Percentiles rank a stretch among this genome's conserved stretches.
Conservation (phyloP, 2,113 vertebrate species). For the Sprattus sprattus region DNA sequence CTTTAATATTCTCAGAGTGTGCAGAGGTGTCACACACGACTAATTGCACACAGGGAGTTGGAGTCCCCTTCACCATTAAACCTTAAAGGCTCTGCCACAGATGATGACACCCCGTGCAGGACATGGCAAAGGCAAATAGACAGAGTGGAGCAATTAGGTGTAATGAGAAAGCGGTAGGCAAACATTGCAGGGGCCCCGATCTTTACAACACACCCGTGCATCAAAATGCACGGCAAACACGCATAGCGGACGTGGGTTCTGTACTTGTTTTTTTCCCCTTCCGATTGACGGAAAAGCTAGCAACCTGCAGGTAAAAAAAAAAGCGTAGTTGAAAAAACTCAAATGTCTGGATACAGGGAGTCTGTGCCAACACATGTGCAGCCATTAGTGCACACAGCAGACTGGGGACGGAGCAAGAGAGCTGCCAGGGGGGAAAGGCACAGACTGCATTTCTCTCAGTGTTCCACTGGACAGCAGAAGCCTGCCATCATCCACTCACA, state of each 20-base stretch:
- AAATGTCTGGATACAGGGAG: neutral
- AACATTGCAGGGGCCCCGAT: neutral
- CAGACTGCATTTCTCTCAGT: too few relatives aligned
- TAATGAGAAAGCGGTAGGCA: neutral
- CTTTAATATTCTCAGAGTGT: constrained; percentile 10
- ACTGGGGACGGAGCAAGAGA: neutral
- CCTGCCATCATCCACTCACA: neutral
- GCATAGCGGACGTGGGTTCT: neutral
- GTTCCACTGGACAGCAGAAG: too few relatives aligned
- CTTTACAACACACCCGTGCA: neutral
- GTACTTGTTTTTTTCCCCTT: neutral
- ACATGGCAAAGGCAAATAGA: constrained; percentile 4
- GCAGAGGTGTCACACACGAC: neutral
- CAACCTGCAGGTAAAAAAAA: neutral
- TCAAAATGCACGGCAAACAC: neutral
- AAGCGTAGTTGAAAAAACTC: neutral
- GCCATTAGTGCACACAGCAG: neutral
- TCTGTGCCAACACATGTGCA: neutral
- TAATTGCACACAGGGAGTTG: constrained; percentile 27
- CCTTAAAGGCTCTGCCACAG: constrained; percentile 28
- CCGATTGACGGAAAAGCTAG: neutral
- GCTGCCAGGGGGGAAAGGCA: neutral
- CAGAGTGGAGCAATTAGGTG: constrained; percentile 21
- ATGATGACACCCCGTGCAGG: neutral
- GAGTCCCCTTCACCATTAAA: constrained; percentile 10